Evolutionary conservation across 2,888 invertebrate species (phyloP).

Genomic region (Lasius fuliginosus): DNA sequence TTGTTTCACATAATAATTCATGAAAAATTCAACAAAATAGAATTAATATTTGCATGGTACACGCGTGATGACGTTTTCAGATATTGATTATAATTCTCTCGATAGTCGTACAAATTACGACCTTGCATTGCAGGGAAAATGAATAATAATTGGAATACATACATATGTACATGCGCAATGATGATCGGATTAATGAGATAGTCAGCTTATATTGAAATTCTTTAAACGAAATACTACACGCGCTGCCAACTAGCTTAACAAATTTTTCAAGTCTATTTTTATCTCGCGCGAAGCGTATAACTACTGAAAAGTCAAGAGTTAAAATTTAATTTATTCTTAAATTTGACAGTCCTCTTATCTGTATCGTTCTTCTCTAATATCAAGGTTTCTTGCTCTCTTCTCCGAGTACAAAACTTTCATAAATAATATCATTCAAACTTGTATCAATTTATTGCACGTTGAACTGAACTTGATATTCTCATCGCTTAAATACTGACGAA

Average conservation of each 20-base stretch:
- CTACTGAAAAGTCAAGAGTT: not conserved
- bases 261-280: slow-evolving; percentile 15
- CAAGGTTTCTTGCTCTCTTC: not conserved
- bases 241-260: slow-evolving; percentile 6
- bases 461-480: not conserved
- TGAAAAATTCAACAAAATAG: slow-evolving; percentile 45
- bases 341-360: not conserved
- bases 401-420: not conserved
- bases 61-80: slow-evolving; percentile 36
- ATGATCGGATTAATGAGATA: slow-evolving; percentile 49
- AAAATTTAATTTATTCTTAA: slow-evolving; percentile 1
- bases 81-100: slow-evolving; percentile 54
- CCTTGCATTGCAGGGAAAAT: slow-evolving; percentile 42
- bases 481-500: not conserved
- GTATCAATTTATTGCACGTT: not conserved
- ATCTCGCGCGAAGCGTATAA: not conserved
- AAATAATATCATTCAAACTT: not conserved
- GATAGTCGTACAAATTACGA: slow-evolving; percentile 52
- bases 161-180: not conserved
- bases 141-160: slow-evolving; percentile 47
- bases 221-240: slow-evolving; percentile 31
- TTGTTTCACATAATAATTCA: slow-evolving; percentile 30
- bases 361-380: not conserved
- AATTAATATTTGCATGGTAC: slow-evolving; percentile 44
- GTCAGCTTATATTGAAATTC: slow-evolving; percentile 46